Conservation (phyloP, 1,140 invertebrate genomes). For the Cylas formicarius region DNA sequence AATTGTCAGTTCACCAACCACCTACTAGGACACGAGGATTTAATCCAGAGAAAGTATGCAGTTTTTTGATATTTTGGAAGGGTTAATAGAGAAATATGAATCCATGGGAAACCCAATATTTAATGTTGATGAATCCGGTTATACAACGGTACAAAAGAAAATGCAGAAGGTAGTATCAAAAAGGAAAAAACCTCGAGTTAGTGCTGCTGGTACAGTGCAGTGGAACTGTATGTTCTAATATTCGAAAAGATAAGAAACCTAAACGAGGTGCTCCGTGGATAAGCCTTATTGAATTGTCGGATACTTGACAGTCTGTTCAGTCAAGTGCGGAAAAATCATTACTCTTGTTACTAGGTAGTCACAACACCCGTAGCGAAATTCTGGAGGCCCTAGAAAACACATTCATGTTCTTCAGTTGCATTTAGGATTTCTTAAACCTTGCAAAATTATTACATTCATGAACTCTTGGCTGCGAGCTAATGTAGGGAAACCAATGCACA, state of each 20-base stretch:
- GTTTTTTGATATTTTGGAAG: conserved; percentile 1
- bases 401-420: conserved; percentile 1
- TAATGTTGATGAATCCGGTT: conserved; percentile 1
- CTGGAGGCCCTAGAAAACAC: conserved; percentile 1
- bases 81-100: conserved; percentile 1
- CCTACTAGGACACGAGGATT: neutral
- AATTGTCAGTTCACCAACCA: neutral
- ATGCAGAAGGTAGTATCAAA: neutral
- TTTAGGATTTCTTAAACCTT: no score
- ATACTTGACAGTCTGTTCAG: conserved; percentile 1
- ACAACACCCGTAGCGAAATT: neutral
- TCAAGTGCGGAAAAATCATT: neutral
- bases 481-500: no score
- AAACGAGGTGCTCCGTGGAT: neutral
- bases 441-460: no score
- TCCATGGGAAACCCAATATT: neutral
- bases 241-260: neutral
- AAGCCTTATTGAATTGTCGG: conserved; percentile 1
- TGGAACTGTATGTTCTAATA: neutral
- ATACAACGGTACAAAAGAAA: conserved; percentile 1
- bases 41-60: conserved; percentile 1
- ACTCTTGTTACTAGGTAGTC: neutral
- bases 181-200: conserved; percentile 1
- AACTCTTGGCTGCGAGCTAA: no score
- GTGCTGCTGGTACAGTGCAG: neutral